Base-by-base conservation (phyloP, 1,140 invertebrate species). In the Coptotermes formosanus region DNA sequence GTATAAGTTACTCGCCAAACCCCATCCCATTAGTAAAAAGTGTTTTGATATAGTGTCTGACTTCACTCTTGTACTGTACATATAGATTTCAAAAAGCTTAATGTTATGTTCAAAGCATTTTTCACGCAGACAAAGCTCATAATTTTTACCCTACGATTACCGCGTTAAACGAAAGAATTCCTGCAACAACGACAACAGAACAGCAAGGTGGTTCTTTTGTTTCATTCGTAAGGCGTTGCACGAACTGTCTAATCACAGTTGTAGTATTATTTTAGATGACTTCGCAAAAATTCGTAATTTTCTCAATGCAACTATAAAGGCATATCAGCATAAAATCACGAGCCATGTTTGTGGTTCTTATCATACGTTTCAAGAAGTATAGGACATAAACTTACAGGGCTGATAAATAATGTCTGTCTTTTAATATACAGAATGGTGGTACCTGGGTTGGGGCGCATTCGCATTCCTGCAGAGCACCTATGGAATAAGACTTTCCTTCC, bases 61-160 rank as follows among this genome's bases (percentile, higher is more conserved):
- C 64, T n/a, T 75, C 64, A n/a, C 64, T 75, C 14, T 75, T 25
- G 21, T 64, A 64, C 59, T 21, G 21, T 64, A 75, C 64, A 75
- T 75, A 30, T 25, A 75, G 25, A 75, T 30, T 75, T 75, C n/a
- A 75, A 19, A 75, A 75, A n/a, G 64, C 64, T n/a, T 75, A n/a
- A 25, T 75, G 25, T 75, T 75, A 30, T 75, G 64, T 30, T 75
- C 64, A 25, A n/a, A 75, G 7, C 25, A 75, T 75, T 75, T 75
- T 75, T 75, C 64, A 30, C 4, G 64, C n/a, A 30, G 64, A 25
- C 16, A 75, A 64, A 75, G n/a, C 64, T 75, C 64, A 75, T 75
- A n/a, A 75, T 75, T 75, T 75, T 75, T 75, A 75, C 25, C 64
- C 64, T 75, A 75, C 64, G 64, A 75, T 75, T 75, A 75, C 64